Base-by-base conservation (phyloP, 2,888 invertebrate genomes). In the Catocala fraxini region DNA sequence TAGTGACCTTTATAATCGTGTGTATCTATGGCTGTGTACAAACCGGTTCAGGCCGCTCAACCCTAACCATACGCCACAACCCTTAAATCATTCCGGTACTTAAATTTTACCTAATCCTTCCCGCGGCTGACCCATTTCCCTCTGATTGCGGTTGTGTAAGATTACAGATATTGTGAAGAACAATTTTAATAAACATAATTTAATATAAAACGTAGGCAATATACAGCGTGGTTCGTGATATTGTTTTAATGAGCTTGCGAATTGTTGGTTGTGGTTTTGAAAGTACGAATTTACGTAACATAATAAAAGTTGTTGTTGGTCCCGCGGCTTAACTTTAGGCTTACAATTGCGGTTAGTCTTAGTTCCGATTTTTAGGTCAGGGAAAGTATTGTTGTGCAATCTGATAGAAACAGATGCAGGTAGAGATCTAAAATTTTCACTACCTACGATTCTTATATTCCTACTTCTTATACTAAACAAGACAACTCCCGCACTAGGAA, bases 71-170 rank as follows among this genome's bases (percentile, higher is more conserved):
- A 47, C 65, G 65, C 69, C 69, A 51, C 63, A 65, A 55, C 62
- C 74, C 65, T 75, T 77, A 73, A 83, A 86, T 86, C 84, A 86
- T 86, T 83, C 70, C 74, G 83, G 80, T 85, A 81, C 84, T 89
- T 85, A 86, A 86, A 86, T 88, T 88, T 86, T 78, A 80, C 79
- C 77, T 86, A 87, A 89, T 85, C 88, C 85, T 79, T 76, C 74
- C 76, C 70, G 71, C 71, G 60, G 55, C 73, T 79, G 81, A 80
- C 84, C 85, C 75, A 82, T 77, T 86, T 84, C 70, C 59, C 75
- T 79, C 77, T 78, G 81, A 86, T 83, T 83, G 85, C 79, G 81
- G 77, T 76, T 80, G 70, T 80, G 79, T 75, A 77, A 87, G 87
- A 86, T 86, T 79, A 80, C 66, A 82, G 83, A 84, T 87, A 85